Conservation (phyloP, 2,113 vertebrate species). For the Lanius collurio region DNA sequence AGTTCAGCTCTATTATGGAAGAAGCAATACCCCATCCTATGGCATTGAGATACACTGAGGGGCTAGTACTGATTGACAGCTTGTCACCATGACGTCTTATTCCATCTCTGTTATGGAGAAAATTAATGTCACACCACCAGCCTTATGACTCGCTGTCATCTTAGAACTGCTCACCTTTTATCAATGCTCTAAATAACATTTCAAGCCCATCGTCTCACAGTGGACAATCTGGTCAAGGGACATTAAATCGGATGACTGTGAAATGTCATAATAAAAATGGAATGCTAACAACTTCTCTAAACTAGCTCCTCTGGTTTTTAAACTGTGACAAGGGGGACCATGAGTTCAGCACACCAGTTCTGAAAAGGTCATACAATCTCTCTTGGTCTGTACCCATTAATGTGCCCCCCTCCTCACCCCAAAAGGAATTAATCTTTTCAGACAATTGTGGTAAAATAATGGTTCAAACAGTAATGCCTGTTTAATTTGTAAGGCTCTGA, state of each 20-base stretch:
- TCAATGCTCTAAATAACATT: conserved; percentile 95
- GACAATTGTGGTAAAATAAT: conserved; percentile 76
- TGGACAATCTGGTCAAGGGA: conserved; percentile 93
- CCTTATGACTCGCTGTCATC: conserved; percentile 96
- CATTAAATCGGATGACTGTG: conserved; percentile 91
- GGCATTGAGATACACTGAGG: conserved; percentile 79
- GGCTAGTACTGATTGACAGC: conserved; percentile 89
- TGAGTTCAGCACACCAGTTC: conserved; percentile 88
- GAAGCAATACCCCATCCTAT: conserved; percentile 82
- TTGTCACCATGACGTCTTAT: conserved; percentile 96
- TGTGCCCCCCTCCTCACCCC: conserved; percentile 71
- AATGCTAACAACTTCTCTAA: conserved; percentile 90
- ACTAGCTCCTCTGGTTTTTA: conserved; percentile 86
- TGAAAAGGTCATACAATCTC: conserved; percentile 90
- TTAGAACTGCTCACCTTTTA: conserved; percentile 95
- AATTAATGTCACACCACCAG: conserved; percentile 95
- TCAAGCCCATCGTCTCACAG: conserved; percentile 89
- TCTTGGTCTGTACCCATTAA: conserved; percentile 91
- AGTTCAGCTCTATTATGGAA: conserved; percentile 84
- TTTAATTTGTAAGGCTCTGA: conserved; percentile 75
- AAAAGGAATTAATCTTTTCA: conserved; percentile 80
- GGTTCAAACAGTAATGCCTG: conserved; percentile 70
- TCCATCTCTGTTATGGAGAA: conserved; percentile 95
- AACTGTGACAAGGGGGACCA: conserved; percentile 85
- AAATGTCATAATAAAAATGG: conserved; percentile 94